phyloP scores from a whole-genome alignment of 1,140 invertebrate genomes.

The Drosophila malerkotliana region DNA sequence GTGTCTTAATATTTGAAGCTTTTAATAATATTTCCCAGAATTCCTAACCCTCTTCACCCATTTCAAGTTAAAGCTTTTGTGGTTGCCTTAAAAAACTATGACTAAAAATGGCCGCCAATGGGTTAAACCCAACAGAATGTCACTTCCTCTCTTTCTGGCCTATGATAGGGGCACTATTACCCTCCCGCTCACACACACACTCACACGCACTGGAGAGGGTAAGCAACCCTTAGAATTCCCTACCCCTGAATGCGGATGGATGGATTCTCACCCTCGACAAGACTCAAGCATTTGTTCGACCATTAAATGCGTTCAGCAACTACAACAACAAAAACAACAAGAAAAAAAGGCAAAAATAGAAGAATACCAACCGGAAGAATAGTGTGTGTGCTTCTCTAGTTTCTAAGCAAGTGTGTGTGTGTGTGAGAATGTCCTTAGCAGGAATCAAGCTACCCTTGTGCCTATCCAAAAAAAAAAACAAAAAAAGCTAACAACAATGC shows the following conservation, averaged over 20 bases:
- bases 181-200: constrained; percentile 20
- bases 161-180: constrained; percentile 23
- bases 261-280: constrained; percentile 29
- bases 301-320: constrained; percentile 64
- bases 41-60: not conserved
- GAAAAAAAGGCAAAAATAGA: constrained; percentile 1
- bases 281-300: constrained; percentile 44
- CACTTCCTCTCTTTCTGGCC: constrained; percentile 19
- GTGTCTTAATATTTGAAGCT: no score
- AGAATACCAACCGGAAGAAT: constrained; percentile 41
- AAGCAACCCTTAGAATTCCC: constrained; percentile 38
- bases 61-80: constrained; percentile 15
- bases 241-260: constrained; percentile 7
- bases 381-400: constrained; percentile 33
- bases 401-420: not conserved
- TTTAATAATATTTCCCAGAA: no score
- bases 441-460: constrained; percentile 39
- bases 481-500: not conserved
- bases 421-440: constrained; percentile 30
- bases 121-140: constrained; percentile 21
- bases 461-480: constrained; percentile 5
- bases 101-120: constrained; percentile 50
- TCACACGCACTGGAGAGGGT: constrained; percentile 10
- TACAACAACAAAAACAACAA: not conserved
- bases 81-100: constrained; percentile 10